phyloP scores from a whole-genome alignment of 2,888 invertebrate genomes.

The Sinodicranocentrus sp. region DNA sequence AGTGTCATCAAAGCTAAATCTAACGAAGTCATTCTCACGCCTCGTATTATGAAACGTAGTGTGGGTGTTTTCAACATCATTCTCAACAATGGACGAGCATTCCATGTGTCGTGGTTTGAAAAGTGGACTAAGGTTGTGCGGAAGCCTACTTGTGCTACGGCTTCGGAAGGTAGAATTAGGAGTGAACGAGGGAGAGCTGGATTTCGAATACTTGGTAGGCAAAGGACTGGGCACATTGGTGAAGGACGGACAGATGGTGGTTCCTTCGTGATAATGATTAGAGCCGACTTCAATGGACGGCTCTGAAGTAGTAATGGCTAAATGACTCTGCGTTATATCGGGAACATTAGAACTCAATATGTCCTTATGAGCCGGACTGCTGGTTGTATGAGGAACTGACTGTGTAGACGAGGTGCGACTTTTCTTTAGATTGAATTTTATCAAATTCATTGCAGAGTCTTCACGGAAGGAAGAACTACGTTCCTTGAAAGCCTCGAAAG shows the following conservation, averaged over 20 bases:
- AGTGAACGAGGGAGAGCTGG: conserved; percentile 26
- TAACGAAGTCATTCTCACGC: background rate
- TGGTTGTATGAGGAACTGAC: conserved; percentile 54
- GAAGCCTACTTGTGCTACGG: conserved; percentile 63
- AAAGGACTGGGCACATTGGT: conserved; percentile 30
- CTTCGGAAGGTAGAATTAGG: conserved; percentile 46
- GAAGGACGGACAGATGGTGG: conserved; percentile 38
- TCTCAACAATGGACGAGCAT: conserved; percentile 43
- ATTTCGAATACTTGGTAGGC: conserved; percentile 34
- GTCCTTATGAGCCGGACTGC: conserved; percentile 27
- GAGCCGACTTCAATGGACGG: conserved; percentile 54
- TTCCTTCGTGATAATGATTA: conserved; percentile 46
- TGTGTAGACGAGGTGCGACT: conserved; percentile 54
- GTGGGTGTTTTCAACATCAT: conserved; percentile 24
- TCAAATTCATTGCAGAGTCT: conserved; percentile 61
- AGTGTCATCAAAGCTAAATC: conserved; percentile 37
- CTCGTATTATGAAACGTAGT: background rate
- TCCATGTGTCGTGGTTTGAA: conserved; percentile 47
- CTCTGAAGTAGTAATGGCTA: conserved; percentile 54
- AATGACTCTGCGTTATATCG: conserved; percentile 39
- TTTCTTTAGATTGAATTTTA: conserved; percentile 51
- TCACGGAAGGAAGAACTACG: conserved; percentile 70
- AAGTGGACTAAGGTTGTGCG: conserved; percentile 42
- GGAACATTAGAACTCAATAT: conserved; percentile 31
- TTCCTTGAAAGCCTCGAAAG: conserved; percentile 55